Evolutionary conservation across 2,888 invertebrate genomes (phyloP).

Genomic region (Pachliopta kotzebuea): DNA sequence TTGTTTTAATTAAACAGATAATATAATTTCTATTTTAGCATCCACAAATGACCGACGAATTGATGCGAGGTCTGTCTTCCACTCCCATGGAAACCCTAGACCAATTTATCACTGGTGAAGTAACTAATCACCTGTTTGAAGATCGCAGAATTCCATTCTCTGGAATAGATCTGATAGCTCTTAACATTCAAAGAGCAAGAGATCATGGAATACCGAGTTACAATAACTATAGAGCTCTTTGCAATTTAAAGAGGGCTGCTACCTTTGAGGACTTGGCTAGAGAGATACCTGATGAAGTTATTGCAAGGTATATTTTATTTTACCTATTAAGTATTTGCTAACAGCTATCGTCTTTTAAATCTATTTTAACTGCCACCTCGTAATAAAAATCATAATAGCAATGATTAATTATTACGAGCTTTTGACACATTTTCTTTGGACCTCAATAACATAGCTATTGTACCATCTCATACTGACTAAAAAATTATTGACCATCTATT

Average conservation of each 20-base stretch:
- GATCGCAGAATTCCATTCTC: slow-evolving; percentile 94
- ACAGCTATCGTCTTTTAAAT: neutral
- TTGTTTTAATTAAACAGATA: neutral
- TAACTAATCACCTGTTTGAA: slow-evolving; percentile 97
- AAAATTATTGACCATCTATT: neutral
- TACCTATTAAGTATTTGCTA: neutral
- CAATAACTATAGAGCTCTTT: slow-evolving; percentile 94
- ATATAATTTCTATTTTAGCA: slow-evolving; percentile 53
- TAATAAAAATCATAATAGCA: no score
- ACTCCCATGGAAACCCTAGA: slow-evolving; percentile 96
- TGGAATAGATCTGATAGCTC: slow-evolving; percentile 94
- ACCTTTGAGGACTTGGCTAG: slow-evolving; percentile 92
- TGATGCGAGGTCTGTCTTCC: slow-evolving; percentile 90
- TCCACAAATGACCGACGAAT: slow-evolving; percentile 90
- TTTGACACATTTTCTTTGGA: no score
- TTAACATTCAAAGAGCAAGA: slow-evolving; percentile 93
- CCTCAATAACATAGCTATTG: no score
- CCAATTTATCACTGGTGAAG: slow-evolving; percentile 96
- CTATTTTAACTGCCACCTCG: neutral
- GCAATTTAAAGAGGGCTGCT: slow-evolving; percentile 91
- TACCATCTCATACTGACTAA: no score
- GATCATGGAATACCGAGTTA: slow-evolving; percentile 95
- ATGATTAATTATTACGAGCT: no score
- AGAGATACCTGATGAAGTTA: slow-evolving; percentile 92
- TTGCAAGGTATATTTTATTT: slow-evolving; percentile 70